Base-by-base conservation (phyloP, 2,888 invertebrate genomes). In the Lithophane socia region DNA sequence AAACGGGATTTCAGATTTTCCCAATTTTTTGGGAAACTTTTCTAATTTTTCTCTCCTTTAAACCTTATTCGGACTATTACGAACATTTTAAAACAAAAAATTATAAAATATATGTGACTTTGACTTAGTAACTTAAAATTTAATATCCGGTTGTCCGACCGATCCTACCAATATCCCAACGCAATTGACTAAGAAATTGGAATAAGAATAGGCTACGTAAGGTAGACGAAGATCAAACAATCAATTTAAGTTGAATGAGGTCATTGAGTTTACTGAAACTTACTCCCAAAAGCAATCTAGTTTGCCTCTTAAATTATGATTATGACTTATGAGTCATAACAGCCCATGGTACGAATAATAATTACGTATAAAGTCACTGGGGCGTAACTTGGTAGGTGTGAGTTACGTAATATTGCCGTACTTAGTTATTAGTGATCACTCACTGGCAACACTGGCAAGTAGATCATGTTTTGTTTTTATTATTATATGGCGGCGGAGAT, bases 391-490 rank as follows among this genome's bases (percentile, higher is more conserved):
- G 76, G 79, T 80, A 83, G 70, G 82, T 77, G 77, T 76, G 70
- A 77, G 79, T 88, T 87, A 52, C 49, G 82, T 81, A 83, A 77
- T 58, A 68, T 80, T 75, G 82, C 61, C 64, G 70, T 71, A 76
- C 75, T 68, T 77, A 49, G 81, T 88, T 80, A 87, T 88, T 87
- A 86, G 80, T 78, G 77, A 87, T 87, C 80, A 85, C 80, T 82
- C 69, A 80, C 73, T 79, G 85, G 58, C 69, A 71, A 77, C 71
- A 76, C 73, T 79, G 82, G 58, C 71, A 66, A 76, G 44, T 74
- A 67, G 65, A 77, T 69, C 63, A 44, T 37, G 24, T 63, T 63
- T 49, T 67, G 21, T 75, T 72, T 68, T 73, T 58, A 58, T 65
- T 69, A 69, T 60, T 76, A 54, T 37, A 78, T 72, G 60, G 61